Conservation (phyloP, 2,888 invertebrate species). For the Uropetala carovei region DNA sequence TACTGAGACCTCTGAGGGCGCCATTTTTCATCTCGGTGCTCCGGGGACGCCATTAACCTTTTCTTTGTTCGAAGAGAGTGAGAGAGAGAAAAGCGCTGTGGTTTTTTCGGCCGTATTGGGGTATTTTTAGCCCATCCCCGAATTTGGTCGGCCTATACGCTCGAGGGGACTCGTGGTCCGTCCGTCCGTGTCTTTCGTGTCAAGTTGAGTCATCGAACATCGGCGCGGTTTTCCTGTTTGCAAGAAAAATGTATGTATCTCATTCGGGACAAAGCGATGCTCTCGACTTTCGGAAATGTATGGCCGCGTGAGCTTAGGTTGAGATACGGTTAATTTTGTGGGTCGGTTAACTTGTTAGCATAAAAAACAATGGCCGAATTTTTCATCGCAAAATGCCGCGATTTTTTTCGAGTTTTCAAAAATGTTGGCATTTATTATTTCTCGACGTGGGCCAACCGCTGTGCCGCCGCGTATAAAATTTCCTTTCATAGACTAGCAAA, state of each 20-base stretch:
- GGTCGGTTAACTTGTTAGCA: conserved; percentile 33
- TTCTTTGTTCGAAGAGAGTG: conserved; percentile 37
- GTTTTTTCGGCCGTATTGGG: neutral
- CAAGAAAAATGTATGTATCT: conserved; percentile 14
- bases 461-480: neutral
- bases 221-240: conserved; percentile 48
- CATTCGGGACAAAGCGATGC: neutral
- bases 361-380: conserved; percentile 36
- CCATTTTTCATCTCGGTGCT: conserved; percentile 55
- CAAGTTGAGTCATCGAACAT: conserved; percentile 57
- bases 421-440: neutral
- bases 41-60: conserved; percentile 43
- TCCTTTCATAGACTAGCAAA: neutral
- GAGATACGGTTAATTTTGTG: conserved; percentile 42
- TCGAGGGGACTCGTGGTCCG: neutral
- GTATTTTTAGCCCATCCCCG: conserved; percentile 34
- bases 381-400: neutral
- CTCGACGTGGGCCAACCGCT: neutral
- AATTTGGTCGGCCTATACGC: conserved; percentile 2
- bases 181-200: conserved; percentile 44
- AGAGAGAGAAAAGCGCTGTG: neutral
- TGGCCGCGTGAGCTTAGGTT: conserved; percentile 32
- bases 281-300: neutral
- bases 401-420: neutral
- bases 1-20: conserved; percentile 28